Evolutionary conservation across 2,888 invertebrate species (phyloP).

Genomic region (Criorhina ranunculi): DNA sequence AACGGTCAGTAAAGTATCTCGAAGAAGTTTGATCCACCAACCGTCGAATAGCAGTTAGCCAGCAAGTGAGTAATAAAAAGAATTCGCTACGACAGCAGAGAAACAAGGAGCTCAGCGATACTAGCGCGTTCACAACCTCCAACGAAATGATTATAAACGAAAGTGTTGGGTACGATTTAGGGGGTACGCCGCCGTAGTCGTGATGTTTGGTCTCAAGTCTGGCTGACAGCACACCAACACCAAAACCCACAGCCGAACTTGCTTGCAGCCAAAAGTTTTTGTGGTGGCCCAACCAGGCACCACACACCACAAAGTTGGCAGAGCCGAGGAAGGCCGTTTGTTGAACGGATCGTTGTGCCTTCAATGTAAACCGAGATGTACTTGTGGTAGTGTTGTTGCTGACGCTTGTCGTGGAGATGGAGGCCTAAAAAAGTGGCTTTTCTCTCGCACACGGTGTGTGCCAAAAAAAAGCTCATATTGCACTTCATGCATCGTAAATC

Average conservation of each 20-base stretch:
- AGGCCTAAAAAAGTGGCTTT: constrained; percentile 45
- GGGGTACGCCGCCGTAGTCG: constrained; percentile 64
- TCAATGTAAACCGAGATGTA: constrained; percentile 23
- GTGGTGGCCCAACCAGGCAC: constrained; percentile 78
- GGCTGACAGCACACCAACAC: constrained; percentile 59
- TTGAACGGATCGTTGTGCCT: constrained; percentile 24
- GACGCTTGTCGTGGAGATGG: constrained; percentile 28
- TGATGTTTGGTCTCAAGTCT: constrained; percentile 47
- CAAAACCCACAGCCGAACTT: constrained; percentile 54
- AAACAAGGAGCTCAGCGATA: constrained; percentile 80
- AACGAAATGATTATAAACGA: constrained; percentile 85
- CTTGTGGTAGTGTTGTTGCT: constrained; percentile 28
- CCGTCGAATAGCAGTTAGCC: constrained; percentile 40
- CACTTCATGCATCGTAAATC: constrained; percentile 55
- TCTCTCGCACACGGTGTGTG: constrained; percentile 19
- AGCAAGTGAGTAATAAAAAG: constrained; percentile 42
- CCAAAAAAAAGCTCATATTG: constrained; percentile 71
- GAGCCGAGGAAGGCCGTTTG: constrained; percentile 61
- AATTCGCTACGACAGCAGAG: constrained; percentile 44
- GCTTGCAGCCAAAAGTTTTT: constrained; percentile 77
- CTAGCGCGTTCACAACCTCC: constrained; percentile 84
- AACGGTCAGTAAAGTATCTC: constrained; percentile 16
- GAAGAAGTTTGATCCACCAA: constrained; percentile 36
- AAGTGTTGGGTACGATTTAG: constrained; percentile 79
- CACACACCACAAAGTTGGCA: constrained; percentile 60